Evolutionary conservation across 2,888 invertebrate genomes (phyloP), one percentile per base, ranked within the genome.

Genomic region (Cecidostiba fungosa): DNA sequence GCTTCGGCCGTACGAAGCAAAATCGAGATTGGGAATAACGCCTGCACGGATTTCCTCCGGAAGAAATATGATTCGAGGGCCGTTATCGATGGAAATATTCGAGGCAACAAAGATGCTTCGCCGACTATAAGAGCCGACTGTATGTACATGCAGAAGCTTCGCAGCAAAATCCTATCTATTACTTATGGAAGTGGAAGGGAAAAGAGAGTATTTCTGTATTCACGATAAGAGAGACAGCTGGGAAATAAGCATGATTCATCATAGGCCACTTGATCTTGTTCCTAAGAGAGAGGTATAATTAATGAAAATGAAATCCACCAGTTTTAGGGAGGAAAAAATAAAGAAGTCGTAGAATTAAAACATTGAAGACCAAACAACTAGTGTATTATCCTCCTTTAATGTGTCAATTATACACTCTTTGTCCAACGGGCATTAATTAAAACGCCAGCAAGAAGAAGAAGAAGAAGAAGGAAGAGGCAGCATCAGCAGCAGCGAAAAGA

Each of bases 1-100:
- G 26, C 39, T n/a, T 72, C 23, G 6, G 23, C 66, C 66, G 16
- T 29, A 50, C 74, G 23, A 23, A 43, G 43, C 32, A 23, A 73
- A n/a, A 39, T 32, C 32, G 39, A 73, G 72, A 59, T 54, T 50
- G 62, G 12, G 12, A 14, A 26, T 66, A 66, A 19, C 23, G 70
- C 70, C 19, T 29, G 14, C 23, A n/a, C 16, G 66, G 62, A 73
- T 84, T 73, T 62, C 43, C n/a, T 66, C 62, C 12, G 47, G 62
- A 74, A 82, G 80, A 83, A 84, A 80, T 83, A 83, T 73, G 83
- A 80, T 73, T 83, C 29, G 76, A 39, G 29, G 70, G 26, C 77
- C 26, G 70, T 77, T 86, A 86, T 80, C 80, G 62, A 86, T 77
- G 83, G 66, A 77, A 86, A 83, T 83, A 86, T 79, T 54, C 77